Evolutionary conservation across 2,797 vertebrate species (phyloP).

Genomic region (Jordanella pulchra): DNA sequence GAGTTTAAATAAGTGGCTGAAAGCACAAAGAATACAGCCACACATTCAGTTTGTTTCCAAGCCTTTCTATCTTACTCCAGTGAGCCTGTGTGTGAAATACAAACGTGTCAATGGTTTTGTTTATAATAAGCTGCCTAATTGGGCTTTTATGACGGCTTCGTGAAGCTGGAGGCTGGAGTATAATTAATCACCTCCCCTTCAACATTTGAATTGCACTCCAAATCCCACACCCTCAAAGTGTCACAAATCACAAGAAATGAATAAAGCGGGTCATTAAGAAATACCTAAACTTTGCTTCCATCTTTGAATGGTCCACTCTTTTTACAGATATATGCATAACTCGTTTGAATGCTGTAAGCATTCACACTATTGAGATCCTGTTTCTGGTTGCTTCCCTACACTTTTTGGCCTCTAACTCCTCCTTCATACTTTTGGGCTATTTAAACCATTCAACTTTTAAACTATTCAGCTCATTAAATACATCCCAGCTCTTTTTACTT

Average conservation of each 20-base stretch:
- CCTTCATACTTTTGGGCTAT: no score
- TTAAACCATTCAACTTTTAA: no score
- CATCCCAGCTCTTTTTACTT: no score
- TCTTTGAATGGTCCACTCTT: background rate
- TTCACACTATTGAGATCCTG: no score
- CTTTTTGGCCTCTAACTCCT: no score
- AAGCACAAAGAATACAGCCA: slow-evolving; percentile 1
- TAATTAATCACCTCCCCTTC: slow-evolving; percentile 28
- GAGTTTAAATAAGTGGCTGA: slow-evolving; percentile 4
- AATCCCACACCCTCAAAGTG: slow-evolving; percentile 8
- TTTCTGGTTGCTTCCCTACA: no score
- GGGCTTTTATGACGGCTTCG: slow-evolving; percentile 21
- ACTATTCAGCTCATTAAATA: no score
- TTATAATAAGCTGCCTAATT: slow-evolving; percentile 13
- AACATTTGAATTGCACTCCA: slow-evolving; percentile 18
- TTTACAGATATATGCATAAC: background rate
- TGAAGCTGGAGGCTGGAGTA: slow-evolving; percentile 18
- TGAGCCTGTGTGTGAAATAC: background rate
- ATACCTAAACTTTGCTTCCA: background rate
- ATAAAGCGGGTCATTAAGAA: background rate
- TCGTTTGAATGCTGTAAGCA: no score
- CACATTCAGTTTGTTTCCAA: slow-evolving; percentile 12
- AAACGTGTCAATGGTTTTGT: slow-evolving; percentile 15
- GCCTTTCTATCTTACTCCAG: slow-evolving; percentile 19
- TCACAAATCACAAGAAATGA: slow-evolving; percentile 3